A percentile compares a stretch with the other conserved stretches of the same genome.
Conservation (phyloP, 2,113 vertebrate genomes). For the Catagonus wagneri region DNA sequence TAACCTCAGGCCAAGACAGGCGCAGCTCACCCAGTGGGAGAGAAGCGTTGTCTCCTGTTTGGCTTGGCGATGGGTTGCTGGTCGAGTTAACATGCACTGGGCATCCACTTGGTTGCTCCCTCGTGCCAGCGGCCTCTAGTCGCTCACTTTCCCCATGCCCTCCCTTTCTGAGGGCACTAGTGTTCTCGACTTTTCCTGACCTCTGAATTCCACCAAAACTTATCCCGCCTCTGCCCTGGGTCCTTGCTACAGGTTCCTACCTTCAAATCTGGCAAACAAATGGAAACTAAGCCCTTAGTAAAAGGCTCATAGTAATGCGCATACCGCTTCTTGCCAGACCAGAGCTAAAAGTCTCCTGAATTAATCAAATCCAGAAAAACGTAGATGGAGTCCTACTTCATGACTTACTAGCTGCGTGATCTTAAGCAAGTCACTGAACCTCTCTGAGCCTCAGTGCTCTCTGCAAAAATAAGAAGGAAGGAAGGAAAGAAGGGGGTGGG, state of each 20-base stretch:
- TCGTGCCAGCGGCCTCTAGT: neutral
- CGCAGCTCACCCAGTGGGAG: neutral
- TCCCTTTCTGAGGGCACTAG: neutral
- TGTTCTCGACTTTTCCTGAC: neutral
- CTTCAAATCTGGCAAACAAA: neutral
- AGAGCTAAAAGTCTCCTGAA: neutral
- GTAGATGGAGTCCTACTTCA: neutral
- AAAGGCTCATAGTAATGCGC: neutral
- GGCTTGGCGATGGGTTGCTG: neutral
- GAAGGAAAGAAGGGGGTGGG: neutral
- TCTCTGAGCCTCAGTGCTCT: neutral
- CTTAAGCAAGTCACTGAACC: neutral
- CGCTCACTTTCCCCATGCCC: too few species aligned
- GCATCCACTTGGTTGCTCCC: neutral
- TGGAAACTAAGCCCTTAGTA: neutral
- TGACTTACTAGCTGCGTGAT: neutral
- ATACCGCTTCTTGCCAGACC: neutral
- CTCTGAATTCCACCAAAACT: neutral
- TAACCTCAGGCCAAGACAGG: neutral
- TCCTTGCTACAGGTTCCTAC: neutral
- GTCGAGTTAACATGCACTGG: neutral
- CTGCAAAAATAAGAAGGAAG: neutral
- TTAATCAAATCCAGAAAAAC: neutral
- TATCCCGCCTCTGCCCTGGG: too few species aligned
- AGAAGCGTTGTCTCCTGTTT: neutral